Base-by-base conservation (phyloP, 2,113 vertebrate genomes). In the Artemisiospiza belli region DNA sequence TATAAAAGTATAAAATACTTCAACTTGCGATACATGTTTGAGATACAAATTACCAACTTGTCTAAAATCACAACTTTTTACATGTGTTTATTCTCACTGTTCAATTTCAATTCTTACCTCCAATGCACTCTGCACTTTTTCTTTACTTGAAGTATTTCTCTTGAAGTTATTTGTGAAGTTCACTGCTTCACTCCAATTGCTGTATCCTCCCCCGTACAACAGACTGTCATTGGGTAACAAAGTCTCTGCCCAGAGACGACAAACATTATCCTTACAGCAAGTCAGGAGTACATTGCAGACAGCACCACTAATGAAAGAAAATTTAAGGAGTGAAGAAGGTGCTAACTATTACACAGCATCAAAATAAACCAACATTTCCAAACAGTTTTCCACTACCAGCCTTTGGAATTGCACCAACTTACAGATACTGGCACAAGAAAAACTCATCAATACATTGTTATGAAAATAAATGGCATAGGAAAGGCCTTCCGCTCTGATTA, bases 201-300 rank as follows among this genome's bases (percentile, higher is more conserved):
- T 98, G 93, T 93, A 97, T 91, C 98, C 97, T 95, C 97, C 97
- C 92, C 98, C 98, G 6, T 98, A 99, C 9, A 99, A 97, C 47
- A 99, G 97, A 93, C 98, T 98, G 96, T 99, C 99, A 90, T 98
- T 99, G 35, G 99, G 99, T 97, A 99, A 98, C 94, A 99, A 97
- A 9, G 99, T 99, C 97, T 99, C 99, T 77, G 99, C 98, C 99
- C 99, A 99, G 47, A 99, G 98, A 39, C 99, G 99, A 97, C 99
- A 99, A 62, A 99, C 98, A 31, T 98, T 99, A 98, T 99, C 99
- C 96, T 99, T 99, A 97, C 99, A 99, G 98, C 99, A 99, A 90
- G 99, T 99, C 95, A 99, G 98, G 54, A 99, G 96, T 61, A 99
- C 99, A 79, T 99, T 99, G 97, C 99, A 99, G 72, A 99, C 99